Evolutionary conservation across 2,797 vertebrate genomes (phyloP), one percentile per base, ranked within the genome.

Genomic region (Champsocephalus esox): DNA sequence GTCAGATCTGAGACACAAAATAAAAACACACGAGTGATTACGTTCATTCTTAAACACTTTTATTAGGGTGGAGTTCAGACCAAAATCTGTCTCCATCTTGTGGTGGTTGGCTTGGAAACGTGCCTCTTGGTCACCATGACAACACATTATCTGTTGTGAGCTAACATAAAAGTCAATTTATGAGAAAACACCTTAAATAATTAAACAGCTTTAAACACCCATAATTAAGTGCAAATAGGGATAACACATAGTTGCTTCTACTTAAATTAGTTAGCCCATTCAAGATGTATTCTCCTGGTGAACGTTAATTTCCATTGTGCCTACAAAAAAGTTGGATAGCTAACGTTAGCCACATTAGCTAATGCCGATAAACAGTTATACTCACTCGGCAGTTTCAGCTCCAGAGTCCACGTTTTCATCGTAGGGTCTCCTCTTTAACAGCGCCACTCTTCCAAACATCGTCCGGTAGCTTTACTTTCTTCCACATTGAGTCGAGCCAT

Each of bases 331-430:
- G 71, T 74, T 64, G 62, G 65, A 77, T 82, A 80, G 80, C 82
- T 73, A 51, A 16, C 16, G 34, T 63, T 91, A 90, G 87, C 90
- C 67, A 11, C 38, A 38, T 19, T 38, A 84, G 90, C 92, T 90
- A 91, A 77, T 66, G 21, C 57, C 1, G 45, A 58, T 41, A 51
- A 46, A 74, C 75, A 16, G 17, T 75, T 38, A 38, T 79, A 94
- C 94, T 94, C 85, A 95, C 95, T 91, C 91, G 60, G 88, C 92
- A 48, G 92, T 92, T 80, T 94, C 93, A 21, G 92, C 92, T 79
- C 92, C 93, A 1, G 92, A 92, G 77, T 94, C 94, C 78, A 61
- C 81, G 81, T 85, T 88, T 21, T 85, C 95, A 92, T 94, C 79
- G 5, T 90, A 77, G 43, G 59, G 54, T 73, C 82, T 82, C 55